Evolutionary conservation across 2,888 invertebrate species (phyloP).

Genomic region (Dolichomitus sp.): DNA sequence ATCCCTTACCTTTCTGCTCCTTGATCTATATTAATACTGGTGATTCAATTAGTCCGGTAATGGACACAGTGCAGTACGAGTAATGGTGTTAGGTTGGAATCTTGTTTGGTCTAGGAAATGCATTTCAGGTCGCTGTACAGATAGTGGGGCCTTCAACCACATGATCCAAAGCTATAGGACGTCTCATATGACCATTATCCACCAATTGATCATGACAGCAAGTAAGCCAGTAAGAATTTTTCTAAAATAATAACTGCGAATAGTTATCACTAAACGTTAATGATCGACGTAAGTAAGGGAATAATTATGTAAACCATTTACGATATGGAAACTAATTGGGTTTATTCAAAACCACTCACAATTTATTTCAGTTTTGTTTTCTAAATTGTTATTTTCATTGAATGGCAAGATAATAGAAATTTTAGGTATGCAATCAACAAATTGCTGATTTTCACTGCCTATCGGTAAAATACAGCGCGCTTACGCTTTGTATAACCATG

Average conservation of each 20-base stretch:
- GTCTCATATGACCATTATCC: conserved; percentile 42
- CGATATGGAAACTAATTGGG: too few relatives aligned
- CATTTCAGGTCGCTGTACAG: conserved; percentile 11
- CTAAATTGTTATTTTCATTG: background rate
- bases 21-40: conserved; percentile 72
- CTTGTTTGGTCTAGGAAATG: conserved; percentile 4
- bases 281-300: too few relatives aligned
- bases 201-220: conserved; percentile 3
- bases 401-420: background rate
- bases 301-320: too few relatives aligned
- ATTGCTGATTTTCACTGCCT: background rate
- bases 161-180: conserved; percentile 27
- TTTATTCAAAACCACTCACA: too few relatives aligned
- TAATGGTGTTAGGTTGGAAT: conserved; percentile 1
- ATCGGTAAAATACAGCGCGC: background rate
- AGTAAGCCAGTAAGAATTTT: too few relatives aligned
- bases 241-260: background rate
- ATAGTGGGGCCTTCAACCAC: conserved; percentile 38
- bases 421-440: background rate
- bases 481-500: background rate
- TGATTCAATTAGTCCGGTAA: conserved; percentile 78
- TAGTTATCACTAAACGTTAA: background rate
- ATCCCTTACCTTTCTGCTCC: conserved; percentile 42
- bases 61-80: conserved; percentile 47
- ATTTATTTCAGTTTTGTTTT: background rate